Evolutionary conservation across 2,888 invertebrate genomes (phyloP), one percentile per base, ranked within the genome.

Genomic region (Netelia virgata): DNA sequence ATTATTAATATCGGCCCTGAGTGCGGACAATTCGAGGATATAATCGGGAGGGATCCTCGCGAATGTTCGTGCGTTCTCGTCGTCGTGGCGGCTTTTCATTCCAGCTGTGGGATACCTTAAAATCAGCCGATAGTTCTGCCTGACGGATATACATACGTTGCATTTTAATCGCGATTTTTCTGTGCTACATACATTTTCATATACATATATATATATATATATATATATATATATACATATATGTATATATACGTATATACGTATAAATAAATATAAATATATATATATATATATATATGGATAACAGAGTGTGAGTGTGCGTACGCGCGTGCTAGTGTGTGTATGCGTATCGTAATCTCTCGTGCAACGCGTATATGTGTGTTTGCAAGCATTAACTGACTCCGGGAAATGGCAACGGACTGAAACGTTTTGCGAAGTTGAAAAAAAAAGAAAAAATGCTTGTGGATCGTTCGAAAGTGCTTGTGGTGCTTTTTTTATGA

Each of bases 341-440:
- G 47, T 14, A 14, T 14, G 47, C 14, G 47, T 43, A 43, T 43
- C 43, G 11, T 47, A 47, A 47, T 47, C 47, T 47, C 47, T 14
- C 14, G 47, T 47, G 47, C 47, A 14, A 47, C 3, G 2, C 16
- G 23, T 76, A 47, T n/a, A 11, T 23, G 36, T 20, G 76, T 9
- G 14, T 61, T 69, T 59, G 59, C 11, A 36, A 50, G 47, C 68
- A 59, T 36, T 57, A 69, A 50, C 69, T n/a, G 76, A 68, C 59
- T 80, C 66, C 66, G 75, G 84, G 73, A 81, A 84, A 84, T 81
- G 76, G 69, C 76, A 74, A 66, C 77, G 68, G 18, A 76, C 66
- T 80, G 80, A 83, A 72, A 84, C 80, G 74, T 61, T 69, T 63
- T 43, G 16, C 61, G 10, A 28, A 43, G 28, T 64, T 79, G 11